phyloP scores from a whole-genome alignment of 2,113 vertebrate genomes.

The Stomatorhinus ivindoensis region DNA sequence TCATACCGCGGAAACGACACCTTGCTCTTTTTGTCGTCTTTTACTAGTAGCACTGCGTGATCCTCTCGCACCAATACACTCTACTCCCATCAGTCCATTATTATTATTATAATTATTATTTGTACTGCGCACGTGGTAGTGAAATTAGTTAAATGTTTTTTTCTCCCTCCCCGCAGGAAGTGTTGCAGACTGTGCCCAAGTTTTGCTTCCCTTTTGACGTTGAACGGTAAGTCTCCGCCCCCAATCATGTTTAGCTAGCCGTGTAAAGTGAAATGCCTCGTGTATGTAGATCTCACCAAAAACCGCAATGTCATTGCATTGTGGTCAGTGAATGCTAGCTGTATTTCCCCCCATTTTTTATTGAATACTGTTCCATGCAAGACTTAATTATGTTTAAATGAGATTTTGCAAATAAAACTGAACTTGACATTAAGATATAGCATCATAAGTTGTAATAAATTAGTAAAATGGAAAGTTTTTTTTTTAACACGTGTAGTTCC shows the following conservation, averaged over 20 bases:
- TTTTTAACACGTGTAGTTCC: conserved; percentile 12
- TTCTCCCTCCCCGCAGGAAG: conserved; percentile 72
- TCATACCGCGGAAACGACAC: neutral
- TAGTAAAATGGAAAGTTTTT: conserved; percentile 3
- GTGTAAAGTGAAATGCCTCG: neutral
- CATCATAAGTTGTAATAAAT: neutral
- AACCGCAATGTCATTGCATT: neutral
- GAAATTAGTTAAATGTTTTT: conserved; percentile 39
- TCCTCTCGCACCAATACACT: neutral
- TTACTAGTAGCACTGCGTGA: conserved; percentile 1
- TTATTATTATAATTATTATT: conserved; percentile 13
- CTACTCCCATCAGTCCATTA: conserved; percentile 9
- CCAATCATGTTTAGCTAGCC: neutral
- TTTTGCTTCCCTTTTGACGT: conserved; percentile 98
- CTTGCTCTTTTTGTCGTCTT: neutral
- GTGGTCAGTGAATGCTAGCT: neutral
- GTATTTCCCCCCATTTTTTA: neutral
- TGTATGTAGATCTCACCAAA: neutral
- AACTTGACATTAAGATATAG: neutral
- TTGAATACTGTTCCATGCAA: neutral
- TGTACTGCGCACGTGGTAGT: conserved; percentile 5
- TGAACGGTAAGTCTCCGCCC: conserved; percentile 73
- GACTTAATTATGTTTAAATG: neutral
- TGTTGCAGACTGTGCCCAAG: conserved; percentile 86
- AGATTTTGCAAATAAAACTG: neutral